These are phyloP conservation scores for Mythimna loreyi DNA, from an alignment of 2,888 invertebrate species.

Conservation along the genomic window DNA sequence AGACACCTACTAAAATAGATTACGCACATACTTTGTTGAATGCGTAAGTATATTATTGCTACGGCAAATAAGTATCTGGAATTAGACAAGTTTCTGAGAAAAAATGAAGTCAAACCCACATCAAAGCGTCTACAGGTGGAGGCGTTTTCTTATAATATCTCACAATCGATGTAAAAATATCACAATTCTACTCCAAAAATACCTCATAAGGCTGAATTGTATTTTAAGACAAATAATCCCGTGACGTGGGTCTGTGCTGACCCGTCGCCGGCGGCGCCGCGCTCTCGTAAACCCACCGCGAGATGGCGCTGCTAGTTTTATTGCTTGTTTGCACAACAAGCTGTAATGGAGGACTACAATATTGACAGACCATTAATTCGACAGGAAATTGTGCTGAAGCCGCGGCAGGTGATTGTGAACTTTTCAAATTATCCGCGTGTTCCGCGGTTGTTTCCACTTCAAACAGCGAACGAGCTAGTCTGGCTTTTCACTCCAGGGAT, in stretches of 20 bases:
- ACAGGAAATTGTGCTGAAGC: constrained; percentile 89
- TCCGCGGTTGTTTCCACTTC: constrained; percentile 83
- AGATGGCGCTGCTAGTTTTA: constrained; percentile 87
- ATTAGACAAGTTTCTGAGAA: constrained; percentile 15
- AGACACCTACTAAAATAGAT: not conserved
- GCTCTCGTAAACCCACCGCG: constrained; percentile 81
- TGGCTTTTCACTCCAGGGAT: constrained; percentile 71
- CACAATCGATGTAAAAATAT: constrained; percentile 20
- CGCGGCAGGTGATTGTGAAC: constrained; percentile 89
- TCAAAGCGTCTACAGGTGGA: constrained; percentile 41
- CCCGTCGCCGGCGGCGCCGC: constrained; percentile 74
- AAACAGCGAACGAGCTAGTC: constrained; percentile 73
- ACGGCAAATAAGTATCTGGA: not conserved
- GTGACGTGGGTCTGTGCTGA: constrained; percentile 44
- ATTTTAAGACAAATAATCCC: constrained; percentile 43
- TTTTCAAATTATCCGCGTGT: constrained; percentile 90
- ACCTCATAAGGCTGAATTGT: constrained; percentile 1
- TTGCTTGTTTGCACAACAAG: constrained; percentile 86
- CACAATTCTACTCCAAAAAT: constrained; percentile 31
- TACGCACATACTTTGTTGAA: not conserved
- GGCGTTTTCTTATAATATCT: constrained; percentile 13
- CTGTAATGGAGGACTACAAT: constrained; percentile 88
- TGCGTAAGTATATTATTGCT: not conserved
- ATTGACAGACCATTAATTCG: constrained; percentile 91
- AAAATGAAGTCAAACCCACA: constrained; percentile 37